Conservation (phyloP, 2,113 vertebrate species). For the Eclectus roratus region DNA sequence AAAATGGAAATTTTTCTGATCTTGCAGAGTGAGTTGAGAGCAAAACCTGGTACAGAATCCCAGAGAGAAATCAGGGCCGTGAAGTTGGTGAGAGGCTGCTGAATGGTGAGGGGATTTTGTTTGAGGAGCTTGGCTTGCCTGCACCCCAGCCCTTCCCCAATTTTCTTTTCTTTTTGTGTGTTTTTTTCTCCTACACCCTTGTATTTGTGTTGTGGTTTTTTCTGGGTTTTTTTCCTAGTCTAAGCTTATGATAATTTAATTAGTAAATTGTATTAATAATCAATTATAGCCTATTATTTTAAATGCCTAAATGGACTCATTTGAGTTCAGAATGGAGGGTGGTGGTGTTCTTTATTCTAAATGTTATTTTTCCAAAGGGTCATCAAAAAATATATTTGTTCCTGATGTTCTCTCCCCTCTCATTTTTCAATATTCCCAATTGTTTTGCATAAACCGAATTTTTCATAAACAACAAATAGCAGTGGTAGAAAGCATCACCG, state of each 20-base stretch:
- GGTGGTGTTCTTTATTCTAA: neutral
- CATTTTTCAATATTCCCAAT: neutral
- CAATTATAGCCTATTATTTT: neutral
- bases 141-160: neutral
- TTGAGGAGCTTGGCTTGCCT: neutral
- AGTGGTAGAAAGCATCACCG: neutral
- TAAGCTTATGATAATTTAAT: neutral
- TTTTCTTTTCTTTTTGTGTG: neutral
- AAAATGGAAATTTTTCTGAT: neutral
- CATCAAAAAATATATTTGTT: neutral
- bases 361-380: neutral
- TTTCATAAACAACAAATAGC: constrained; percentile 8
- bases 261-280: neutral
- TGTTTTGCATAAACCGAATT: neutral
- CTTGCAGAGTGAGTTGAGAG: neutral
- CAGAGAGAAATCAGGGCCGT: neutral
- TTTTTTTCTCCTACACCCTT: neutral
- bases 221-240: neutral
- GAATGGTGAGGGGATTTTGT: neutral
- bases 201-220: neutral
- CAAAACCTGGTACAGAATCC: neutral
- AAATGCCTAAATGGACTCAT: neutral
- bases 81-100: neutral
- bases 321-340: neutral
- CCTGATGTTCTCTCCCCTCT: neutral